Percentiles rank a stretch among this genome's conserved stretches.
phyloP scores from a whole-genome alignment of 2,113 vertebrate genomes.

The Nymphicus hollandicus region DNA sequence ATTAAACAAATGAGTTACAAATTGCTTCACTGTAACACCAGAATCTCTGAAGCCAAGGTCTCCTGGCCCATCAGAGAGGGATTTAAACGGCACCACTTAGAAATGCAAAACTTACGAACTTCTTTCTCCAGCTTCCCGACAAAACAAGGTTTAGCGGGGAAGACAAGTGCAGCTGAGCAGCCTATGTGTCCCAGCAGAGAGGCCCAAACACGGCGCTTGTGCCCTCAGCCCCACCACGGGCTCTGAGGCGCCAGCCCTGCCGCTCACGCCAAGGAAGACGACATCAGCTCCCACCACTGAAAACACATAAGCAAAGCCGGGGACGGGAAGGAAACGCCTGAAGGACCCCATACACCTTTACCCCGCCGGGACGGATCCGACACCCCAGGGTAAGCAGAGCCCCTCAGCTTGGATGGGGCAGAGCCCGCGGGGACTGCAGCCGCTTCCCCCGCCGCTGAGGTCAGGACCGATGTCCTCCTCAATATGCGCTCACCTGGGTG shows the following conservation, averaged over 20 bases:
- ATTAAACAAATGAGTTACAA: neutral
- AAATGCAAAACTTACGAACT: neutral
- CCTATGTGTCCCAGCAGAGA: neutral
- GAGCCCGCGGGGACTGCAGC: neutral
- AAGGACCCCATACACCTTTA: no score
- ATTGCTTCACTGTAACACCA: no score
- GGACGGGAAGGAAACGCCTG: neutral
- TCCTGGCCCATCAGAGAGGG: neutral
- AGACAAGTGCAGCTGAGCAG: neutral
- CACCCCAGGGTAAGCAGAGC: neutral
- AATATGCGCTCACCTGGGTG: neutral
- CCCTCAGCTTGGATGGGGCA: neutral
- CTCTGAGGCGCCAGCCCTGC: no score
- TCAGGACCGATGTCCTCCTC: fast-evolving
- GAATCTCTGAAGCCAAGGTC: neutral
- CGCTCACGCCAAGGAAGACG: neutral
- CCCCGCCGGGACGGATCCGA: neutral
- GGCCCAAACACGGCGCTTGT: fast-evolving
- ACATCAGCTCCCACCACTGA: fast-evolving
- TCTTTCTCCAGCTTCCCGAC: neutral
- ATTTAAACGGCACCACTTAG: neutral
- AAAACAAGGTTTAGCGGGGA: no score
- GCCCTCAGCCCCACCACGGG: neutral
- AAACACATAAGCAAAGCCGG: neutral
- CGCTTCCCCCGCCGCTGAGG: no score